Base-by-base conservation (phyloP, 2,113 vertebrate species). In the Phrynocephalus versicolor region DNA sequence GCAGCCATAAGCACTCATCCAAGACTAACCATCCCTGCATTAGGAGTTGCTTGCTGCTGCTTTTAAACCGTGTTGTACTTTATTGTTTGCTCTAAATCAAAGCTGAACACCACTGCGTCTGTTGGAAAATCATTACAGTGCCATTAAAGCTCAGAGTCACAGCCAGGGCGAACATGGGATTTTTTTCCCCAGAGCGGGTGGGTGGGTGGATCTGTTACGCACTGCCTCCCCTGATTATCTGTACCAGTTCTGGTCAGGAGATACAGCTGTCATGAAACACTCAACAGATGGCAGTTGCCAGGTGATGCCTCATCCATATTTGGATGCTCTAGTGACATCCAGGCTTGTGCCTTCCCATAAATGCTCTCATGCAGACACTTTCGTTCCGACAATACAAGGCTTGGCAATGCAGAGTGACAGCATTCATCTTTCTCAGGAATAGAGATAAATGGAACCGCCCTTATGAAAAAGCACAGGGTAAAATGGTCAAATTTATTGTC, bases 261-360 rank as follows among this genome's bases (percentile, higher is more conserved):
- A 95, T 92, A 93, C 96, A 97, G 96, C 96, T 97, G 96, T 96
- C 94, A 58, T 88, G 79, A 94, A 96, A 94, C 94, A 95, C 94
- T 94, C 96, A 96, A 92, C 96, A 96, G 96, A 95, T 96, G 96
- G 94, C 94, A 88, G 88, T 92, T 93, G 79, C 13, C 33, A 88
- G 83, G 79, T 90, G 94, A 95, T 91, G 93, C 81, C 85, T 95
- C 91, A 88, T 94, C 92, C 93, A 90, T 93, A 94, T 92, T 93
- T 94, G 94, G 89, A 89, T 90, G 81, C 88, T 92, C 87, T 88
- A 83, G 58, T 94, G 95, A 95, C 93, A 96, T 93, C 78, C 41
- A 84, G 95, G 93, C 92, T 93, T 67, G 45, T 88, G 95, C 87
- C 93, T 94, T 94, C 92, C 45, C 88, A 85, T 92, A 93, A 95